phyloP scores from a whole-genome alignment of 2,888 invertebrate species.

The Phengaris alcon region DNA sequence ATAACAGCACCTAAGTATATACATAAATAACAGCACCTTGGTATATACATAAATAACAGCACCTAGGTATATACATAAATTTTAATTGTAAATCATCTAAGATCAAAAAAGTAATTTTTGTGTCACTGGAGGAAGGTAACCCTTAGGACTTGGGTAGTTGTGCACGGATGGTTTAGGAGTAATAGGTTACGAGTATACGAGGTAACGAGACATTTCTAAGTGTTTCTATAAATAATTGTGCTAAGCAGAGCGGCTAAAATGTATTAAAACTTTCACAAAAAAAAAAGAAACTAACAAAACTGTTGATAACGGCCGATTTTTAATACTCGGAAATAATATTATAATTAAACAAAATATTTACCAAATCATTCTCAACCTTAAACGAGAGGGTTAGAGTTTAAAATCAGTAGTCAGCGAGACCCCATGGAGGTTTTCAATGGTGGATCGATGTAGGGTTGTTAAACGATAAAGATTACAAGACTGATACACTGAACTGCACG shows the following conservation, averaged over 20 bases:
- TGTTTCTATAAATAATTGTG: not conserved
- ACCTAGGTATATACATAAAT: no score
- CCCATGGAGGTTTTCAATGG: not conserved
- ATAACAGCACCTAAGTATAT: no score
- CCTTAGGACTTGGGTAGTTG: no score
- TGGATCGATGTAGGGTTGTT: constrained; percentile 21
- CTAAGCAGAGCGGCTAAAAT: not conserved
- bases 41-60: no score
- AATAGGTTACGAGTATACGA: no score
- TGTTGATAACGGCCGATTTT: constrained; percentile 17
- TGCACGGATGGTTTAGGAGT: no score
- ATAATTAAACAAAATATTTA: not conserved
- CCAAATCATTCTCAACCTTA: not conserved
- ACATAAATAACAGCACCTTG: no score
- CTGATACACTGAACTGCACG: not conserved
- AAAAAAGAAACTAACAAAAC: constrained; percentile 1
- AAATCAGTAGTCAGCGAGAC: not conserved
- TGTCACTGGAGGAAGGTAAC: no score
- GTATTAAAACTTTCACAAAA: constrained; percentile 12
- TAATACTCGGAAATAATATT: constrained; percentile 26
- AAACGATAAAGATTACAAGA: constrained; percentile 21
- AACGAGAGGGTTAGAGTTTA: not conserved
- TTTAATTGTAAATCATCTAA: no score
- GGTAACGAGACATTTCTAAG: no score
- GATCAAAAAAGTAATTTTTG: no score